phyloP scores from a whole-genome alignment of 2,113 vertebrate genomes.

The Gymnorhina tibicen region DNA sequence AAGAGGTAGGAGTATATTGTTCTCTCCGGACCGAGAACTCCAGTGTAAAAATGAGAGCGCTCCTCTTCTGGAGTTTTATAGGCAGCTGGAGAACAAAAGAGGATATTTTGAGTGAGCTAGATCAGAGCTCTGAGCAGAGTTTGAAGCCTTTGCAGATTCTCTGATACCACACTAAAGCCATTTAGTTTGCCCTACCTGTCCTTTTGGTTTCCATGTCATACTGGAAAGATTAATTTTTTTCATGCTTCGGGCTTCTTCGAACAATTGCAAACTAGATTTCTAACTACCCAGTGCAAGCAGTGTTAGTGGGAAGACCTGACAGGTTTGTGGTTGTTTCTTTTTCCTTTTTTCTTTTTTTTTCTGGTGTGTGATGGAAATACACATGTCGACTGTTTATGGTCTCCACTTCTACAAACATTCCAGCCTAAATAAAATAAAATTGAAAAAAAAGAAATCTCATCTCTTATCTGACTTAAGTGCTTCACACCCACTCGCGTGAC shows the following conservation, averaged over 20 bases:
- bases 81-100: slow-evolving; percentile 36
- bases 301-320: neutral
- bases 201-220: neutral
- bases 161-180: neutral
- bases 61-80: slow-evolving; percentile 26
- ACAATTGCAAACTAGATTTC: neutral
- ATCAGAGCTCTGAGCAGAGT: neutral
- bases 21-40: neutral
- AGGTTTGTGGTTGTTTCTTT: neutral
- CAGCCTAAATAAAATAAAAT: neutral
- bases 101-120: neutral
- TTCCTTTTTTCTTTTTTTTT: too few species aligned
- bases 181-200: neutral
- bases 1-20: neutral
- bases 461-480: neutral
- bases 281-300: neutral
- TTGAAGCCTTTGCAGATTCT: neutral
- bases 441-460: too few species aligned
- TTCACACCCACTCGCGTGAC: neutral
- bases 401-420: neutral
- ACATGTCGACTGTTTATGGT: neutral
- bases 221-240: neutral
- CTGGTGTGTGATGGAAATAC: neutral
- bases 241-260: neutral
- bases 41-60: neutral